Evolutionary conservation across 1,140 invertebrate species (phyloP), one percentile per base, ranked within the genome.

Genomic region (Eupeodes corollae): DNA sequence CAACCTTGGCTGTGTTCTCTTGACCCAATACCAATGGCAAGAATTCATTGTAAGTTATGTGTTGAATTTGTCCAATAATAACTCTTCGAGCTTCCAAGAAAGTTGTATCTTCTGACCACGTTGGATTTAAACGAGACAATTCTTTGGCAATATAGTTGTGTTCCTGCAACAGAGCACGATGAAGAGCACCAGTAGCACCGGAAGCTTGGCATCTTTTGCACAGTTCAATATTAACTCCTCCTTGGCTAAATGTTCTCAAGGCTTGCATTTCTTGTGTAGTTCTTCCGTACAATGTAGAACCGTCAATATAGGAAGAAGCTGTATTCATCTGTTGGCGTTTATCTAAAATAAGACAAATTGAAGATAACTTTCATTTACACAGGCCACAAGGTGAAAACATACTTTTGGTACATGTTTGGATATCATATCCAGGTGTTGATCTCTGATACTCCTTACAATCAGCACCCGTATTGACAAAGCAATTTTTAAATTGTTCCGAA

Each of bases 291-390:
- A 95, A 70, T 13, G 82, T 80, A 0, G 88, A 91, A 2, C 79
- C 91, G 58, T 95, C 91, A 10, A 95, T 71, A 61, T 88, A 92
- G 5, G 84, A 79, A 0, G 90, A 88, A 0, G 84, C 90, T 51
- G 87, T 76, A 68, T 93, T 94, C 79, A 91, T 88, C 63, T 90
- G 87, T 51, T 91, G 83, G 31, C 88, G 73, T 44, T 82, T 50
- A 44, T 59, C 78, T 81, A 65, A 31, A 63, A 63, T 38, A 37
- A 5, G n/a, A n/a, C n/a, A n/a, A 19, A 38, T 15, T 9, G 18
- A 11, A 10, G 30, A 21, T 18, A 31, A 13, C 12, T 2, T 10
- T 13, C 3, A 37, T 3, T 16, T 37, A 6, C 21, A 61, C 64
- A 63, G 3, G 11, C 10, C 3, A 37, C 3, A 26, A 26, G 8